Base-by-base conservation (phyloP, 2,797 vertebrate species). In the Cygnus olor region DNA sequence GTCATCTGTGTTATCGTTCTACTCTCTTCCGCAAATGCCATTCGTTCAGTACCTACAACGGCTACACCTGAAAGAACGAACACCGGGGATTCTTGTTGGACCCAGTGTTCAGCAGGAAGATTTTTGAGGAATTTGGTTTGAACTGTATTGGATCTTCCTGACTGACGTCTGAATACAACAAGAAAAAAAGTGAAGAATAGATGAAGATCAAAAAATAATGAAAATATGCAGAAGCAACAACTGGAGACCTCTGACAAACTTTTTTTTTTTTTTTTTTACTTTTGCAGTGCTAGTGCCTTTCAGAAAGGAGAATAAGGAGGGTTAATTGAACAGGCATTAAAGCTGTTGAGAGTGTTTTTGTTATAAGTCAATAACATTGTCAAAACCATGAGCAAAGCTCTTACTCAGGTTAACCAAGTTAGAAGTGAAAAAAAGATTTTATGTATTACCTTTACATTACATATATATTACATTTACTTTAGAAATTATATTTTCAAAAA, bases 401-500 rank as follows among this genome's bases (percentile, higher is more conserved):
- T 51, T 51, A 49, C 49, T 25, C 49, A 51, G 49, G 49, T 25
- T 51, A 51, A 51, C 25, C 49, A 25, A 25, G 24, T 51, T 22
- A 47, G 49, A 82, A 91, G 24, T 28, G 24, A 44, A 44, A 57
- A 45, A 16, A 2, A 0, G 0, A 64, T 25, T 71, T 56, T 61
- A 85, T 21, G 20, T 51, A 38, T 53, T 57, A 47, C 49, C 24
- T 57, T 66, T 70, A 36, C 28, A 6, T 64, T 44, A 63, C 54
- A 22, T 4, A 30, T 34, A 58, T 21, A 1, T 40, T 79, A 57
- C 7, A 16, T 66, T 89, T 61, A 44, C 54, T 92, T 36, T 60
- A 80, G 32, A 94, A 94, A 91, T 56, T 57, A 8, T 27, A 71
- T 49, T 85, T 69, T 28, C 34, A 64, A 70, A 77, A 42, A 58